phyloP scores from a whole-genome alignment of 2,113 vertebrate genomes.

The Ramphastos sulfuratus region DNA sequence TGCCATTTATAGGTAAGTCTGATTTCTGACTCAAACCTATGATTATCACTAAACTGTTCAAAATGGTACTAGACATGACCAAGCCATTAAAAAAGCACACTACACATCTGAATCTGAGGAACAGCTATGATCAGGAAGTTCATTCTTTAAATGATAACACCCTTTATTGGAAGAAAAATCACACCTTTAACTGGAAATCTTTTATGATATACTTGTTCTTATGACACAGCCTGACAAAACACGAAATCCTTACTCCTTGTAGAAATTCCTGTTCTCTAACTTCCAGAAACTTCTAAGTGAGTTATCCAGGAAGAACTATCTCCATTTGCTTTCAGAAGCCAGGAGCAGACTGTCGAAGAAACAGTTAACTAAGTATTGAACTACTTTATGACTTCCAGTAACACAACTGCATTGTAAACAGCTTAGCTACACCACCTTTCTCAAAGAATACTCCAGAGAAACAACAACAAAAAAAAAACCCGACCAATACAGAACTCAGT shows the following conservation, averaged over 20 bases:
- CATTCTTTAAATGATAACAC: fast-evolving
- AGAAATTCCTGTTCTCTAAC: background rate
- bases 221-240: background rate
- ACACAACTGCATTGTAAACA: slow-evolving; percentile 25
- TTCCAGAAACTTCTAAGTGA: background rate
- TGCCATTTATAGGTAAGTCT: background rate
- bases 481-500: background rate
- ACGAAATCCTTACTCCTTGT: background rate
- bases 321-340: background rate
- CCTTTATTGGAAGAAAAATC: background rate
- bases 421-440: background rate
- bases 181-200: background rate
- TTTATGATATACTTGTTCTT: background rate
- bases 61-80: background rate
- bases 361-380: background rate
- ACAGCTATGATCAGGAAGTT: background rate
- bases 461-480: background rate
- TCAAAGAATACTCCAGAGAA: background rate
- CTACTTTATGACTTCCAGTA: slow-evolving; percentile 36
- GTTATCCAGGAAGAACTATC: background rate
- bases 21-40: background rate
- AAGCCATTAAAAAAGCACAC: background rate
- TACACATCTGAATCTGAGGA: background rate
- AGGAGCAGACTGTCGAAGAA: background rate
- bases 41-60: background rate